These are phyloP conservation scores for Electrophaes corylata DNA, from an alignment of 2,888 invertebrate genomes.

Conservation along the genomic window DNA sequence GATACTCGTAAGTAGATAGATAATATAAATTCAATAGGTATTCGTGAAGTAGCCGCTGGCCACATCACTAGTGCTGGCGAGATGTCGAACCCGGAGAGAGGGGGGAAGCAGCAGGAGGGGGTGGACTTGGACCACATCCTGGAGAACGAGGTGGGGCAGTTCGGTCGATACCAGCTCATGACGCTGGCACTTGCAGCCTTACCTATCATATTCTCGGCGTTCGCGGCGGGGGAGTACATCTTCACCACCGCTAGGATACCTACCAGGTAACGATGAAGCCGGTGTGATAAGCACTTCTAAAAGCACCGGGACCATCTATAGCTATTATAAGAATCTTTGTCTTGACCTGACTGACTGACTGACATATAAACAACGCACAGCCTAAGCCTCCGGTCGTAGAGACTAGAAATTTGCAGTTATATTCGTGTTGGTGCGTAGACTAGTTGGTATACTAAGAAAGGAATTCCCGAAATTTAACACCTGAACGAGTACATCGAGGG, in stretches of 20 bases:
- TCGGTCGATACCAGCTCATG: conserved; percentile 70
- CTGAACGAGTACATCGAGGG: too few species aligned
- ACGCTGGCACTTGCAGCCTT: conserved; percentile 66
- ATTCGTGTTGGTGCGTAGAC: too few species aligned
- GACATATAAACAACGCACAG: too few species aligned
- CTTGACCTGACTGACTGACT: too few species aligned
- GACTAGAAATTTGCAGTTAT: too few species aligned
- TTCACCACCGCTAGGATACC: conserved; percentile 75
- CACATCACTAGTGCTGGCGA: conserved; percentile 15
- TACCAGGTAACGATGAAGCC: conserved; percentile 54
- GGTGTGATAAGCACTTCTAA: neutral
- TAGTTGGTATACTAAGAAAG: too few species aligned
- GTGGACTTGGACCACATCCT: conserved; percentile 71
- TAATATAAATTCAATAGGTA: conserved; percentile 7
- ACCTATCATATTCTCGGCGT: conserved; percentile 74
- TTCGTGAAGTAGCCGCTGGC: conserved; percentile 15
- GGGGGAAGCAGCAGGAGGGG: conserved; percentile 36
- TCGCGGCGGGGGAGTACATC: conserved; percentile 74
- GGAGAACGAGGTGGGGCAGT: conserved; percentile 70
- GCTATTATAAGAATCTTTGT: too few species aligned
- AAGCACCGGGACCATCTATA: too few species aligned
- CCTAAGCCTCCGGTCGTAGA: too few species aligned
- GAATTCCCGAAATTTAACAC: too few species aligned
- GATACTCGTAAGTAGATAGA: neutral
- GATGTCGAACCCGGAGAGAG: conserved; percentile 56